Base-by-base conservation (phyloP, 1,140 invertebrate genomes). In the Drosophila saltans region DNA sequence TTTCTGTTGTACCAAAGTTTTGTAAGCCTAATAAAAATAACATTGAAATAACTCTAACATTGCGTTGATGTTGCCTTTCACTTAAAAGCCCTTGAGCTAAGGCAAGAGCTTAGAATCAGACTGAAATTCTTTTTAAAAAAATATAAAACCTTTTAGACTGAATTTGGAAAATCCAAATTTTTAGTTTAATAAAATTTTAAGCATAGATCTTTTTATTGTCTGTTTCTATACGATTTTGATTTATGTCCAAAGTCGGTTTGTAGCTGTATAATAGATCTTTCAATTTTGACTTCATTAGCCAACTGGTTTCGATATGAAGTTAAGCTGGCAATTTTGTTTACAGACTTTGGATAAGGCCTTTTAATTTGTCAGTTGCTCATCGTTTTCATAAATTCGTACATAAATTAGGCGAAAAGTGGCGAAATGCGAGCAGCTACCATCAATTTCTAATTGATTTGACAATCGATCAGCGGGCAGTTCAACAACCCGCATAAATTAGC, bases 381-480 rank as follows among this genome's bases (percentile, higher is more conserved):
- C 45, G 45, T 52, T 80, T 84, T 68, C 66, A 75, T 89, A 65
- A 75, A 75, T 52, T 68, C 66, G 65, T 36, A 43, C 65, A 72
- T 73, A 89, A 80, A 78, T 77, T 80, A 76, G 60, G 58, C 45
- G 45, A 69, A 73, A 66, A 66, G 71, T 74, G 72, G 41, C 65
- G 45, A 80, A 82, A 79, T 58, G 65, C 82, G 83, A 82, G 68
- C 81, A 73, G 43, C 40, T 63, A 72, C 79, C 83, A 70, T 73
- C 56, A 55, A 63, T 56, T 76, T 74, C 41, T 41, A 60, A 57
- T 26, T 40, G 57, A 79, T 69, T 78, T 73, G 76, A 62, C 73
- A 77, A 83, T 88, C 76, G 69, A 77, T 86, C 83, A 88, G 41
- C 28, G n/a, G 63, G 77, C 81, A 69, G 83, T 88, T 88, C 83